Percentiles rank a stretch among this genome's conserved stretches.
These are phyloP conservation scores for Formica aserva DNA, from an alignment of 2,888 invertebrate species.

Conservation along the genomic window DNA sequence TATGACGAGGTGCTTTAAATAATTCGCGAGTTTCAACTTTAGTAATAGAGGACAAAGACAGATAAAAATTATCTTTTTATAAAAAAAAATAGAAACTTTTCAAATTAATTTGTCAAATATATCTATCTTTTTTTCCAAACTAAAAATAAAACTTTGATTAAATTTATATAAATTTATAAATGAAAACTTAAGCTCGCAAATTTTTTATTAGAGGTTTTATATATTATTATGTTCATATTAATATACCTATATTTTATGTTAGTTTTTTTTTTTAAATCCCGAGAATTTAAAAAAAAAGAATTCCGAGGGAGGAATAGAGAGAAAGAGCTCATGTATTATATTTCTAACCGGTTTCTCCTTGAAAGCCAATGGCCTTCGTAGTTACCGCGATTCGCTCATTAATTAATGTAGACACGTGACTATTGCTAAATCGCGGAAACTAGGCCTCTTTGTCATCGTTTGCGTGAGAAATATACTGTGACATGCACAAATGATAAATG, in stretches of 20 bases:
- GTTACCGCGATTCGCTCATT: conserved; percentile 6
- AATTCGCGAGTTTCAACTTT: not conserved
- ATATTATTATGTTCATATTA: not conserved
- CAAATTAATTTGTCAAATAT: not conserved
- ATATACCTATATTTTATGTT: not conserved
- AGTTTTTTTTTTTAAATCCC: too few species aligned
- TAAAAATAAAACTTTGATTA: not conserved
- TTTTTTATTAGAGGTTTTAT: not conserved
- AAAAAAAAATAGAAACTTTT: not conserved
- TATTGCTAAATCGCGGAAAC: conserved; percentile 19
- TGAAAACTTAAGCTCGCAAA: not conserved
- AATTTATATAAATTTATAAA: not conserved
- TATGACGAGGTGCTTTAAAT: not conserved
- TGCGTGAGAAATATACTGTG: not conserved
- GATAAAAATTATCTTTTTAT: not conserved
- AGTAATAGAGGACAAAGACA: not conserved
- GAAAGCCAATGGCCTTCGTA: conserved; percentile 36
- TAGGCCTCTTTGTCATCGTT: conserved; percentile 4
- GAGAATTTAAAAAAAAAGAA: too few species aligned
- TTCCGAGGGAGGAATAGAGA: not conserved
- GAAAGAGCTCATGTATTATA: not conserved
- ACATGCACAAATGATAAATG: not conserved
- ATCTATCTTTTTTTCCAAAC: not conserved
- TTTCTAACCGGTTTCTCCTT: conserved; percentile 21
- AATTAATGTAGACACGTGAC: conserved; percentile 23